Percentiles rank a stretch among this genome's conserved stretches.
Conservation (phyloP, 2,888 invertebrate genomes). For the Rhingia rostrata region DNA sequence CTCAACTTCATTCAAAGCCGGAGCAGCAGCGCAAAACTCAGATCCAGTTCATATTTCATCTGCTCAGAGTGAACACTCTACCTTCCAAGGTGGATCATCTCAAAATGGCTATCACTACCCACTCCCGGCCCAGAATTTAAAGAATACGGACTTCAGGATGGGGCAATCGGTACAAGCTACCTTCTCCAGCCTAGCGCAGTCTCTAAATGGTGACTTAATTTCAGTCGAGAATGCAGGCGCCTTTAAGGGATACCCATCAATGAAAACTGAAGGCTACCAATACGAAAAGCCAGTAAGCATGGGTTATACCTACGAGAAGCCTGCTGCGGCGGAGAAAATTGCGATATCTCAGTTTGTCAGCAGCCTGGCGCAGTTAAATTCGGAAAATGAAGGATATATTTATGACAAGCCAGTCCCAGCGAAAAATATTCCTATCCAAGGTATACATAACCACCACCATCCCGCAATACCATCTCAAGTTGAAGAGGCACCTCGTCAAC, state of each 20-base stretch:
- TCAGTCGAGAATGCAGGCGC: no score
- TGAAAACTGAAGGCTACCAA: background rate
- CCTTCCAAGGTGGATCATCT: no score
- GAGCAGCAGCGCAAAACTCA: no score
- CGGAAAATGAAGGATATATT: conserved; percentile 12
- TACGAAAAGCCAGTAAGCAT: conserved; percentile 7
- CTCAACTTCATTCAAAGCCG: background rate
- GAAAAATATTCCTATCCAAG: background rate
- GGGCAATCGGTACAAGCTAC: no score
- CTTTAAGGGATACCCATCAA: no score
- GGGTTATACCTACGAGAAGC: background rate
- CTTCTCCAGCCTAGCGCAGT: background rate
- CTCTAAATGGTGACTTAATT: background rate
- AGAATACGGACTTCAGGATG: no score
- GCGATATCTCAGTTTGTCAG: conserved; percentile 17
- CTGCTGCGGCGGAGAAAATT: conserved; percentile 1
- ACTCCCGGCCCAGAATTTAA: no score
- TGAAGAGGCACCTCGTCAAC: background rate
- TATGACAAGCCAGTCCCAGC: conserved; percentile 3
- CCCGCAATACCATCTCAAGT: background rate
- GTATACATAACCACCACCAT: background rate
- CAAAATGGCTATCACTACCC: no score
- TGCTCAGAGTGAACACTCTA: no score
- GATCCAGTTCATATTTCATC: no score
- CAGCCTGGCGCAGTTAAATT: background rate